Percentiles rank a stretch among this genome's conserved stretches.
phyloP scores from a whole-genome alignment of 2,888 invertebrate species.

The Dicyrtomina minuta region DNA sequence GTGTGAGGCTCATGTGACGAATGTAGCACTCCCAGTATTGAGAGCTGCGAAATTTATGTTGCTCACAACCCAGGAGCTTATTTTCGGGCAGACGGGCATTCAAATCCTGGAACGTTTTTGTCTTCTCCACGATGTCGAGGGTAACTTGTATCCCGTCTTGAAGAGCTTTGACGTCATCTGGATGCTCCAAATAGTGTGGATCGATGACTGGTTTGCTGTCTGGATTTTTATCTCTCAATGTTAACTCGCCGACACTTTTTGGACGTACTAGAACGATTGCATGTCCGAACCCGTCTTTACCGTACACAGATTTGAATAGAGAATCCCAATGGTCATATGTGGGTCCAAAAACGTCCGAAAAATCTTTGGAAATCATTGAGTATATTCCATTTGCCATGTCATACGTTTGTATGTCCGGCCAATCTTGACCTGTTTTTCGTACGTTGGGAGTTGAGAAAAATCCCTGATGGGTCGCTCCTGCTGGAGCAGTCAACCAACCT shows the following conservation, averaged over 20 bases:
- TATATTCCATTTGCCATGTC: conserved; percentile 25
- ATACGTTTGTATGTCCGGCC: conserved; percentile 48
- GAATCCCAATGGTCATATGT: conserved; percentile 52
- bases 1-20: conserved; percentile 66
- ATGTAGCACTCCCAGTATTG: conserved; percentile 68
- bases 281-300: conserved; percentile 78
- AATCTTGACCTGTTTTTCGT: conserved; percentile 32
- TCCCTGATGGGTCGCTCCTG: too few relatives aligned
- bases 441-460: conserved; percentile 66
- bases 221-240: conserved; percentile 42
- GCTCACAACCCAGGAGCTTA: conserved; percentile 49
- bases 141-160: conserved; percentile 41
- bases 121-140: conserved; percentile 43
- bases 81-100: conserved; percentile 29
- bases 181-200: conserved; percentile 47
- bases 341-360: conserved; percentile 13
- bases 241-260: conserved; percentile 43
- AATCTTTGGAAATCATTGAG: conserved; percentile 20
- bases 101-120: conserved; percentile 45
- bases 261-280: conserved; percentile 36
- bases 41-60: conserved; percentile 60
- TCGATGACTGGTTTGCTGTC: conserved; percentile 39
- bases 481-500: too few relatives aligned
- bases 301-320: conserved; percentile 73
- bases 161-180: conserved; percentile 43